These are phyloP conservation scores for Phenacoccus solenopsis DNA, from an alignment of 1,140 invertebrate genomes.

Conservation along the genomic window DNA sequence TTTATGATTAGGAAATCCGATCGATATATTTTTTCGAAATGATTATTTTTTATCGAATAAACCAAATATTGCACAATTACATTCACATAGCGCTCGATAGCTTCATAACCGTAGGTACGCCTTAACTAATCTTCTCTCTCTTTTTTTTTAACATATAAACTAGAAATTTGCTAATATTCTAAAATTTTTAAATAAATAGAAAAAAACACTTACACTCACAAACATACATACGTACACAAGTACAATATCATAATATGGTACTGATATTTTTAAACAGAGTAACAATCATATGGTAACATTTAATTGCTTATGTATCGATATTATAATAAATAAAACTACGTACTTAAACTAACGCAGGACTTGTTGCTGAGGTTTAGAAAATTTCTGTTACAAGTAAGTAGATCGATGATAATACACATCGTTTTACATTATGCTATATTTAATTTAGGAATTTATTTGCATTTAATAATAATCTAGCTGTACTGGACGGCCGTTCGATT, in stretches of 20 bases:
- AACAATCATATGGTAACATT: conserved; percentile 17
- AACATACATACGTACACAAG: background rate
- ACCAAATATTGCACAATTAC: background rate
- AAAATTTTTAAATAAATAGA: background rate
- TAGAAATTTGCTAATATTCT: background rate
- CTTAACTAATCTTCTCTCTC: background rate
- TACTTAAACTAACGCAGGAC: background rate
- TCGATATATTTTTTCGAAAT: no score
- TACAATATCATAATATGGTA: conserved; percentile 6
- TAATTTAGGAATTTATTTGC: no score
- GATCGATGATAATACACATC: background rate
- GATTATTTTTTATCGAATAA: no score
- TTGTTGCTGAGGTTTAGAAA: background rate
- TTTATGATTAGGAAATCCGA: no score
- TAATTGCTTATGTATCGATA: conserved; percentile 14
- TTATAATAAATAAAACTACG: background rate
- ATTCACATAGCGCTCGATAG: background rate
- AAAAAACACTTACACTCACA: background rate
- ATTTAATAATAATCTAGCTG: background rate
- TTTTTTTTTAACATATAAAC: background rate
- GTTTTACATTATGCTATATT: no score
- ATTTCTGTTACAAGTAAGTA: background rate
- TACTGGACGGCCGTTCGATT: background rate
- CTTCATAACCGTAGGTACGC: background rate
- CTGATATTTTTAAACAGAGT: conserved; percentile 5